Conservation (phyloP, 92 coral and sea anemone genomes). For the Parazoanthus atlanticus region DNA sequence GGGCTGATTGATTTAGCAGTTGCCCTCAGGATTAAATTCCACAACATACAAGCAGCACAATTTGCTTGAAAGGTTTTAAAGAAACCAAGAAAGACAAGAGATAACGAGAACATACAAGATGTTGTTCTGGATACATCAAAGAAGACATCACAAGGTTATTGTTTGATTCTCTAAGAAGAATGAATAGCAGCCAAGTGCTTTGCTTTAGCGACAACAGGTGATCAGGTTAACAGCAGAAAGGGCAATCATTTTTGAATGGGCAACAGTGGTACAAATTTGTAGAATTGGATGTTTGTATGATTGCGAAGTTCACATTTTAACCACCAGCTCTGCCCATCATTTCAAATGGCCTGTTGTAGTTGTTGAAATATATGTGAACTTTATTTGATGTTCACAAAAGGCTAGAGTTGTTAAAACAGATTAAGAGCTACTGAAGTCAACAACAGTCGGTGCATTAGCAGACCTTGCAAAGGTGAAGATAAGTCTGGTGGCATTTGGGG, state of each 20-base stretch:
- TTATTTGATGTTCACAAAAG: background rate
- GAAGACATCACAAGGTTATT: background rate
- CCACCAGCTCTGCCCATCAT: background rate
- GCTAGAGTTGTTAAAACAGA: slow-evolving; percentile 21
- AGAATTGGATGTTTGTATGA: too few species aligned
- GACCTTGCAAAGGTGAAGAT: slow-evolving; percentile 67
- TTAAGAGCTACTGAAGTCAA: background rate
- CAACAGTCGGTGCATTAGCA: slow-evolving; percentile 43
- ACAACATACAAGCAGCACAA: background rate
- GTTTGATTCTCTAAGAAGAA: background rate
- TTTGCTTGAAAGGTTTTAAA: too few species aligned
- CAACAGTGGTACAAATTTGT: background rate
- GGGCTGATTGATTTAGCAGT: too few species aligned
- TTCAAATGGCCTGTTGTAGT: background rate
- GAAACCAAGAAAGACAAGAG: background rate
- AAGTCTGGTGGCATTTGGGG: slow-evolving; percentile 54
- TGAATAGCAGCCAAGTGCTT: background rate
- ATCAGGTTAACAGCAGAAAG: background rate
- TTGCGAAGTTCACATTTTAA: background rate
- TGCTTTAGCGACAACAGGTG: background rate
- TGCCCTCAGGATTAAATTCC: too few species aligned
- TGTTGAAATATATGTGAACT: background rate
- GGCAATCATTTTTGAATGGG: background rate
- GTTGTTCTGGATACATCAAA: too few species aligned
- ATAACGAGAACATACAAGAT: background rate